Evolutionary conservation across 2,888 invertebrate genomes (phyloP).

Genomic region (Dioctria linearis): DNA sequence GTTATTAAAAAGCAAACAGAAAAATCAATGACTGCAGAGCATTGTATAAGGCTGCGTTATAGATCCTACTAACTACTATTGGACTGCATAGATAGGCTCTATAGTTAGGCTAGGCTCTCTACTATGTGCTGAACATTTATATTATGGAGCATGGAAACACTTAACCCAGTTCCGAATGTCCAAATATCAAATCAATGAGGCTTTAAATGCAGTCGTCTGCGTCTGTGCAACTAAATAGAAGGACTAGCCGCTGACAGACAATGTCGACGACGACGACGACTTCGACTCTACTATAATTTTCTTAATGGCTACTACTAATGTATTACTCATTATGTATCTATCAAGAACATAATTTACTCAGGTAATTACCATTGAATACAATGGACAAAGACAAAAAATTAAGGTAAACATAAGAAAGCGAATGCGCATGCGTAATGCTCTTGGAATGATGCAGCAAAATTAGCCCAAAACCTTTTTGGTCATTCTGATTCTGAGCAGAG

Average conservation of each 20-base stretch:
- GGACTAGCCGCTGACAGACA: not conserved
- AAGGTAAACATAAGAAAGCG: not conserved
- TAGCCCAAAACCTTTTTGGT: not conserved
- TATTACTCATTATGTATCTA: not conserved
- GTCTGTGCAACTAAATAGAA: not conserved
- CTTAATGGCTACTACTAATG: conserved; percentile 23
- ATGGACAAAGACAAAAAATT: conserved; percentile 6
- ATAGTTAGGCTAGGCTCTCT: conserved; percentile 28
- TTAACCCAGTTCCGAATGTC: conserved; percentile 48
- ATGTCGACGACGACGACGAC: not conserved
- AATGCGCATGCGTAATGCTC: conserved; percentile 8
- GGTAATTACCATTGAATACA: conserved; percentile 35
- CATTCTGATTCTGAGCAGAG: not conserved
- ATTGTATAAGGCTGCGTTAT: conserved; percentile 5
- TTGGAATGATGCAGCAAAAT: conserved; percentile 19
- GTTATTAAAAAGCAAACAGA: not conserved
- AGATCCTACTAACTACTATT: too few species aligned
- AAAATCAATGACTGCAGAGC: conserved; percentile 3
- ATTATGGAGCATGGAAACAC: conserved; percentile 28
- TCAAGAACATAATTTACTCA: conserved; percentile 33
- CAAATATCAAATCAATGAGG: conserved; percentile 47
- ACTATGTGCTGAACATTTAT: conserved; percentile 5
- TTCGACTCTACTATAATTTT: conserved; percentile 21
- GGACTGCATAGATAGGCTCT: not conserved
- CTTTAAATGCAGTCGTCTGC: conserved; percentile 36